Evolutionary conservation across 2,888 invertebrate genomes (phyloP).

Genomic region (Apamea monoglypha): DNA sequence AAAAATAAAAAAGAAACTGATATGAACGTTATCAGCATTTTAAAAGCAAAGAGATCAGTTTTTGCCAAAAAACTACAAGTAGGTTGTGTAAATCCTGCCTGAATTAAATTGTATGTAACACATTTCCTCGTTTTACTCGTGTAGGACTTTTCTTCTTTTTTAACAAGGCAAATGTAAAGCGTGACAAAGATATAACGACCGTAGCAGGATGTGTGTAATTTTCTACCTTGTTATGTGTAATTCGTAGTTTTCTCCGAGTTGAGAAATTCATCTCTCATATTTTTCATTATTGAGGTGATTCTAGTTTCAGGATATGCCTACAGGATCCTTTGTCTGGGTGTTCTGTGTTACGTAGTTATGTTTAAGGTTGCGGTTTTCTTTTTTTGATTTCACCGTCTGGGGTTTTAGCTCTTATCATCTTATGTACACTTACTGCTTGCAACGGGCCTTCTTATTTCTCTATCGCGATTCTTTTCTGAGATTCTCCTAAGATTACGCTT

Average conservation of each 20-base stretch:
- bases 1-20: background rate
- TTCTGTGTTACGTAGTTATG: background rate
- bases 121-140: background rate
- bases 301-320: background rate
- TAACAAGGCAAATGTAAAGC: conserved; percentile 10
- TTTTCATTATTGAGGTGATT: background rate
- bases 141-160: background rate
- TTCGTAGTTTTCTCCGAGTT: conserved; percentile 19
- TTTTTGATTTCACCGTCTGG: background rate
- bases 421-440: background rate
- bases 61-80: background rate
- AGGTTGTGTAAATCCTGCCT: background rate
- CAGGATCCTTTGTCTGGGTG: background rate
- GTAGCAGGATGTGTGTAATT: conserved; percentile 1
- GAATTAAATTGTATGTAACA: background rate
- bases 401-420: background rate
- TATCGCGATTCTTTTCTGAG: no score
- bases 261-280: background rate
- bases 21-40: background rate
- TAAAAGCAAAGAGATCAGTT: background rate
- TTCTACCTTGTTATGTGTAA: conserved; percentile 15
- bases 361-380: background rate
- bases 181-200: background rate
- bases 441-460: no score
- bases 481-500: background rate